Evolutionary conservation across 2,888 invertebrate species (phyloP).

Genomic region (Lymantria monacha): DNA sequence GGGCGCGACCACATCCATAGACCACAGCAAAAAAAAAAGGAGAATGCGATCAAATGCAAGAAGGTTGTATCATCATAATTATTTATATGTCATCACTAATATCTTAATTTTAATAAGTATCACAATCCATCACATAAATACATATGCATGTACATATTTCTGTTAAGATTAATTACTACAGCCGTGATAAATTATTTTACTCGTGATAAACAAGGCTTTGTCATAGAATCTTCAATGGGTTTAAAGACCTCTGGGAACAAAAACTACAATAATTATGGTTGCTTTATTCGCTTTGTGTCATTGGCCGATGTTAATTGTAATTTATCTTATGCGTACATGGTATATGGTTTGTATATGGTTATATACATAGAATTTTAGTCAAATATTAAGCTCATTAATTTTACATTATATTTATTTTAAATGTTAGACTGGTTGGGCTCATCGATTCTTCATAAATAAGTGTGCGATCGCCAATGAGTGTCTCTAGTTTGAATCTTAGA

Average conservation of each 20-base stretch:
- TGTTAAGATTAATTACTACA: neutral
- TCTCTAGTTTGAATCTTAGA: too few relatives aligned
- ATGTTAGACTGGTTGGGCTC: too few relatives aligned
- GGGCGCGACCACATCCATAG: too few relatives aligned
- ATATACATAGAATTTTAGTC: neutral
- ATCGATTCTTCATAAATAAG: too few relatives aligned
- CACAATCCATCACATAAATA: neutral
- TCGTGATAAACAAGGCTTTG: neutral
- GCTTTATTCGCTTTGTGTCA: neutral
- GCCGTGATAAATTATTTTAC: neutral
- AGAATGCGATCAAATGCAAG: neutral
- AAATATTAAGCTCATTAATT: neutral
- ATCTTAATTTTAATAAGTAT: neutral
- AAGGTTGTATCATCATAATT: neutral
- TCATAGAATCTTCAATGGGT: slow-evolving; percentile 1
- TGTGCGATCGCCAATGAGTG: too few relatives aligned
- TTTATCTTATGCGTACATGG: neutral
- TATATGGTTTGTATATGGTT: neutral
- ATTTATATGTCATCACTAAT: neutral
- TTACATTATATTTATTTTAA: too few relatives aligned
- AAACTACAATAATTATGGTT: neutral
- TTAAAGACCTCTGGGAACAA: slow-evolving; percentile 3
- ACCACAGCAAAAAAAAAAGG: too few relatives aligned
- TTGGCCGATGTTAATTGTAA: slow-evolving; percentile 1
- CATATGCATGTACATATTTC: neutral